Evolutionary conservation across 2,797 vertebrate species (phyloP).

Genomic region (Acanthurus leucopareius): DNA sequence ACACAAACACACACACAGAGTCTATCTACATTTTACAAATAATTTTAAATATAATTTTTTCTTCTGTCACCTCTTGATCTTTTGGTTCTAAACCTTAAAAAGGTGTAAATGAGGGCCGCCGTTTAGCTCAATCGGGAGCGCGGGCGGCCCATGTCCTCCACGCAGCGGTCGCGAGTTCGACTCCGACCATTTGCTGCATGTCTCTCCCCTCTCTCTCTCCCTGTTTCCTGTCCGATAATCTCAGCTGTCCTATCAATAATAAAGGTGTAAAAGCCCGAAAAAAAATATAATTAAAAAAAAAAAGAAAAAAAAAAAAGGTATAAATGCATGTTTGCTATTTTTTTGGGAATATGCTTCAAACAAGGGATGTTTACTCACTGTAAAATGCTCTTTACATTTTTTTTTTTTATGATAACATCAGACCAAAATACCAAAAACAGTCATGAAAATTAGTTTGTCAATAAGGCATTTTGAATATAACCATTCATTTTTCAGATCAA

Average conservation of each 20-base stretch:
- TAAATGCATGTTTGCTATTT: constrained; percentile 23
- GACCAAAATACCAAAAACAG: constrained; percentile 41
- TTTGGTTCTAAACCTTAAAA: constrained; percentile 13
- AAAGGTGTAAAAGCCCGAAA: too few species aligned
- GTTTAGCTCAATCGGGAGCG: too few species aligned
- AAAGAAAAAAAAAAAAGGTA: too few species aligned
- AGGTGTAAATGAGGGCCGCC: too few species aligned
- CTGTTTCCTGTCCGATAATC: too few species aligned
- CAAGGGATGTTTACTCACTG: constrained; percentile 35
- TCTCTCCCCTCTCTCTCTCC: too few species aligned
- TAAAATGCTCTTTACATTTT: constrained; percentile 9
- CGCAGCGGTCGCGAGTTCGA: too few species aligned
- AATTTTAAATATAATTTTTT: background rate
- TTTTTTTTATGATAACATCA: constrained; percentile 18
- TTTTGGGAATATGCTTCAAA: constrained; percentile 30
- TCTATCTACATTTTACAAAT: constrained; percentile 60
- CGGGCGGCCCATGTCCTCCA: too few species aligned
- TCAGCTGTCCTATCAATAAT: too few species aligned
- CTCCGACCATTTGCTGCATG: too few species aligned
- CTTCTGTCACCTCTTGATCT: background rate
- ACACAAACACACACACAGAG: constrained; percentile 47
- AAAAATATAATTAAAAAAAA: too few species aligned
- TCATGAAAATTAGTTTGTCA: constrained; percentile 46
- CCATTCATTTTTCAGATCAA: constrained; percentile 52
- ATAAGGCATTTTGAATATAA: constrained; percentile 75